Evolutionary conservation across 1,140 invertebrate genomes (phyloP), one percentile per base, ranked within the genome.

Genomic region (Meloidogyne hapla): DNA sequence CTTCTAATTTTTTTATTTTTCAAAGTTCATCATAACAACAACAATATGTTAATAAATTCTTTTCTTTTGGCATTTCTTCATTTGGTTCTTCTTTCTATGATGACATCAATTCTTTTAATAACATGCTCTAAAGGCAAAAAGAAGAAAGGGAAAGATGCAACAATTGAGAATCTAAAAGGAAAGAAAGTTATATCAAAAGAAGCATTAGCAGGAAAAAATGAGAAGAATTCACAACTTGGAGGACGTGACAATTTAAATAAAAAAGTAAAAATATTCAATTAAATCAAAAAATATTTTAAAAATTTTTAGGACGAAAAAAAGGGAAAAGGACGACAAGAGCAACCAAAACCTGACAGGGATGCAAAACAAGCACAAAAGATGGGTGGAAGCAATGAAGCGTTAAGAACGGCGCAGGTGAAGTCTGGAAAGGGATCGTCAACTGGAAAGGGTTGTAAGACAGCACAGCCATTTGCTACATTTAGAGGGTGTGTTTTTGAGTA

Each of bases 101-200:
- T 56, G 48, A 56, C 48, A 56, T 56, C n/a, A 56, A n/a, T 56
- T 56, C 18, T n/a, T 56, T 56, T 56, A 56, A 56, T 56, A 56
- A 56, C 48, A 56, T 56, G 48, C 48, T 56, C n/a, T 9, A 56
- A 56, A 5, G 48, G 48, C 5, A 56, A 56, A n/a, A 56, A 56
- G n/a, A 56, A 56, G 48, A 56, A 9, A 56, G 48, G 48, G n/a
- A 56, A 56, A 56, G 48, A 21, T 56, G 48, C 48, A 56, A n/a
- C 48, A 56, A 56, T 56, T 56, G 48, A 56, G n/a, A n/a, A 56
- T 56, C 48, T 56, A 56, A 56, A 56, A n/a, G 48, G 48, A n/a
- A 56, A 56, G 48, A 15, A 48, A 4, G 48, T n/a, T 56, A 56
- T n/a, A 56, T 56, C 48, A n/a, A 56, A 56, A 56, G 48, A 56